Conservation (phyloP, 37 sponge, comb jelly and placozoan genomes). For the Aplysina aerophoba region DNA sequence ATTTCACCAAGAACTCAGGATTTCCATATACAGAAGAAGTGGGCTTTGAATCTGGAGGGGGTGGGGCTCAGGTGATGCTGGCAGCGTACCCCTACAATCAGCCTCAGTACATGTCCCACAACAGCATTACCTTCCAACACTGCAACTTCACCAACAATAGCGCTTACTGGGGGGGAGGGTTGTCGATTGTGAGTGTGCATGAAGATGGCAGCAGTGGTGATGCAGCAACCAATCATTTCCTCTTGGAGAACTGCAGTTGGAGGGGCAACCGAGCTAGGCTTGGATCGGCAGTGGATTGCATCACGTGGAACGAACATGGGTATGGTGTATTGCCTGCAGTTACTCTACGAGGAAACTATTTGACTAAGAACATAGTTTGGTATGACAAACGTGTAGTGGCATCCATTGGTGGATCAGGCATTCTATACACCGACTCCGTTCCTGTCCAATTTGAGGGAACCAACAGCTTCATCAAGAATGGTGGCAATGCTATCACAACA, state of each 20-base stretch:
- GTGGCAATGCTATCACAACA: background rate
- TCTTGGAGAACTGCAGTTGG: slow-evolving; percentile 1
- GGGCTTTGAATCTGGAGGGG: slow-evolving; percentile 19
- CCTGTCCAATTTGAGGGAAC: background rate
- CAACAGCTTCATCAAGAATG: slow-evolving; percentile 5
- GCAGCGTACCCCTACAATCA: background rate
- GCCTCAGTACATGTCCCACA: background rate
- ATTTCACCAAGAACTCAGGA: background rate
- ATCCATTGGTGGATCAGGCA: slow-evolving; percentile 13
- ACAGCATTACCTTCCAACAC: background rate
- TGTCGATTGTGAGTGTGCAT: background rate
- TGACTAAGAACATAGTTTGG: background rate
- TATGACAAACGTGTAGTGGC: background rate
- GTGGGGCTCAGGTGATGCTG: slow-evolving; percentile 23
- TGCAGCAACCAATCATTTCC: background rate
- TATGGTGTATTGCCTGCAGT: background rate
- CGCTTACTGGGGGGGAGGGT: slow-evolving; percentile 22
- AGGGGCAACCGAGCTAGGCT: background rate
- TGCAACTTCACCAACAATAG: background rate
- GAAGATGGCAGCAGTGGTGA: background rate
- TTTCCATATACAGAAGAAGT: slow-evolving; percentile 1
- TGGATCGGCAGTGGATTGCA: slow-evolving; percentile 24
- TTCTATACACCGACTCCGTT: background rate
- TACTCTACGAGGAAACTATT: background rate
- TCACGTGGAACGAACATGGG: background rate